A percentile compares a stretch with the other conserved stretches of the same genome.
Conservation (phyloP, 1,140 invertebrate species). For the Yoshiicerus persimilis region DNA sequence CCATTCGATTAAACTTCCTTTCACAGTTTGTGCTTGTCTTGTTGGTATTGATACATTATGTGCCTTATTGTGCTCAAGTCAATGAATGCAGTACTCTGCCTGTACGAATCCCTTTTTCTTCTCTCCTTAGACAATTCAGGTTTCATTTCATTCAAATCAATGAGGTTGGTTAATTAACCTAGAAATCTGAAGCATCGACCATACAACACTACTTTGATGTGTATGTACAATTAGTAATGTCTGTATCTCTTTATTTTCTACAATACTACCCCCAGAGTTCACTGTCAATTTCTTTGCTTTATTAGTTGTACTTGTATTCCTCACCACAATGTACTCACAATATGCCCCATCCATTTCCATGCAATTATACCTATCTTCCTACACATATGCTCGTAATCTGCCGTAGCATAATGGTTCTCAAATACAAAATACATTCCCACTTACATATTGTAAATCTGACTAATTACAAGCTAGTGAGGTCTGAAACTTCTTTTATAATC, state of each 20-base stretch:
- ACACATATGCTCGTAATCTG: not conserved
- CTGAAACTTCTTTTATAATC: not conserved
- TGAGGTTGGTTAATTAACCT: conserved; percentile 1
- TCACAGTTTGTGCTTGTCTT: not conserved
- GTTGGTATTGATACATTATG: not conserved
- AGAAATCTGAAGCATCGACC: conserved; percentile 7
- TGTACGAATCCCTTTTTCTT: not conserved
- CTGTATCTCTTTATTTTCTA: not conserved
- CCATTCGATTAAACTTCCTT: not conserved
- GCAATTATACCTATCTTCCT: not conserved
- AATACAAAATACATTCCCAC: not conserved
- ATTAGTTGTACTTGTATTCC: not conserved
- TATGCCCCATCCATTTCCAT: not conserved
- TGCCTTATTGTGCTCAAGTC: not conserved
- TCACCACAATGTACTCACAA: no score
- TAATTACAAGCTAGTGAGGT: not conserved
- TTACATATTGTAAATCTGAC: not conserved
- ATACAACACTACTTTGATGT: not conserved
- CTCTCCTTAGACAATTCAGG: not conserved
- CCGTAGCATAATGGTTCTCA: not conserved
- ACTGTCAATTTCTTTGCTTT: not conserved
- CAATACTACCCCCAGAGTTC: not conserved
- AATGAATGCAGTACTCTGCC: not conserved
- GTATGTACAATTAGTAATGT: not conserved
- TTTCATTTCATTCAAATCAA: conserved; percentile 6